These are phyloP conservation scores for Panagrolaimus sp. DNA, from an alignment of 1,140 invertebrate genomes.

Conservation along the genomic window DNA sequence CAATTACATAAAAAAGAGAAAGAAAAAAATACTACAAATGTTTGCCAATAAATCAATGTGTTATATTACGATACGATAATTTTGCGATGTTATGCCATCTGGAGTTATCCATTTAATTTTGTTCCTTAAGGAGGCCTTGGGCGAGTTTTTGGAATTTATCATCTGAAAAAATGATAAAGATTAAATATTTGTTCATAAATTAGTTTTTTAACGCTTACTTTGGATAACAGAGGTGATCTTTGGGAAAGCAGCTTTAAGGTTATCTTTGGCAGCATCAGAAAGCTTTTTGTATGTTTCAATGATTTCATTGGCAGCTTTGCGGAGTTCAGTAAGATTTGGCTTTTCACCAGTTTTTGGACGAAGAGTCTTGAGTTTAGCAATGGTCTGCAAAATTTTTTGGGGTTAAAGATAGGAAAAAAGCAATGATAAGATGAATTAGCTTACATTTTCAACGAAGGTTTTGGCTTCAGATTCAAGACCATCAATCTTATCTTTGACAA, in stretches of 20 bases:
- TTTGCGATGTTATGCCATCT: not conserved
- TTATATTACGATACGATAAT: not conserved
- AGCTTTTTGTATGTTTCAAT: conserved; percentile 29
- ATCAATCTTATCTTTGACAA: conserved; percentile 37
- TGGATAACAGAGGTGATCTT: conserved; percentile 44
- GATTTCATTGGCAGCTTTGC: conserved; percentile 15
- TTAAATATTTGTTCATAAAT: not conserved
- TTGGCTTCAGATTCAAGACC: conserved; percentile 38
- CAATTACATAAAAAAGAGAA: not conserved
- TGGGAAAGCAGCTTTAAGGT: conserved; percentile 37
- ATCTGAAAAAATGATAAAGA: conserved; percentile 39
- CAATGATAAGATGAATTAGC: not conserved
- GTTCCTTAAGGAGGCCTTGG: conserved; percentile 47
- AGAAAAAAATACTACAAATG: not conserved
- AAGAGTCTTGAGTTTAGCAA: conserved; percentile 35
- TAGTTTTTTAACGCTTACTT: conserved; percentile 22
- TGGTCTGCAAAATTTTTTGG: conserved; percentile 26
- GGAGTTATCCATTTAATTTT: not conserved
- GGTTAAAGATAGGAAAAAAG: no score
- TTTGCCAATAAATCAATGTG: not conserved
- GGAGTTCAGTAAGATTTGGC: conserved; percentile 30
- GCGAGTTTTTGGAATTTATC: conserved; percentile 50
- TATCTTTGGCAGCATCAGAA: conserved; percentile 37
- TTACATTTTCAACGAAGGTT: conserved; percentile 35
- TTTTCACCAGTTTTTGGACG: conserved; percentile 43